Base-by-base conservation (phyloP, 2,113 vertebrate genomes). In the Pachypanchax playfairii region DNA sequence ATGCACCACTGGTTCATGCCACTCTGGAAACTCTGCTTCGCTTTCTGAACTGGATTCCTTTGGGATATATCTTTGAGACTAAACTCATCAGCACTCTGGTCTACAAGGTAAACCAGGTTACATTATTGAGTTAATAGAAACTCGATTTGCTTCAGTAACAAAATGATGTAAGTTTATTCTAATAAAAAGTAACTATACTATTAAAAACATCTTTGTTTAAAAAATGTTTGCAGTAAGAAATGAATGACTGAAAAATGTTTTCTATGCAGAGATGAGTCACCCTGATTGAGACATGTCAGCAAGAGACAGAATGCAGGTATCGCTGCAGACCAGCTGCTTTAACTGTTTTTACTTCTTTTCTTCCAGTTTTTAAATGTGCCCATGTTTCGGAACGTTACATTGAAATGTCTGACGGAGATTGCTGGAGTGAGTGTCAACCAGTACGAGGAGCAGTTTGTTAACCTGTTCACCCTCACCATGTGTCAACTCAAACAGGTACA, bases 331-430 rank as follows among this genome's bases (percentile, higher is more conserved):
- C 17, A 18, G 48, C 1, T 35, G 18, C 22, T 7, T 4, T 18
- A 7, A 15, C 20, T 38, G 4, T 9, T 8, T 18, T 13, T n/a
- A n/a, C 22, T n/a, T 39, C 13, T n/a, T 18, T 38, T 26, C 6
- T 39, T 28, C 9, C 83, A 98, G 97, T 98, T 99, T 86, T 87
- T 98, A 88, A 98, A 99, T 82, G 97, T 99, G 63, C 97, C 97
- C 49, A 99, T 99, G 97, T 99, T 99, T 83, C 94, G 97, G 75
- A 99, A 99, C 6, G 96, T 99, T 67, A 98, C 97, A 25, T 88
- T 99, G 84, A 99, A 99, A 93, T 98, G 97, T 91, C 92, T 99
- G 92, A 99, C 97, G 49, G 97, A 99, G 89, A 98, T 99, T 56
- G 97, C 97, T 42, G 96, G 97, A 29, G 96, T 98, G 81, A 99